Evolutionary conservation across 2,888 invertebrate genomes (phyloP), one percentile per base, ranked within the genome.

Genomic region (Eristalis tenax): DNA sequence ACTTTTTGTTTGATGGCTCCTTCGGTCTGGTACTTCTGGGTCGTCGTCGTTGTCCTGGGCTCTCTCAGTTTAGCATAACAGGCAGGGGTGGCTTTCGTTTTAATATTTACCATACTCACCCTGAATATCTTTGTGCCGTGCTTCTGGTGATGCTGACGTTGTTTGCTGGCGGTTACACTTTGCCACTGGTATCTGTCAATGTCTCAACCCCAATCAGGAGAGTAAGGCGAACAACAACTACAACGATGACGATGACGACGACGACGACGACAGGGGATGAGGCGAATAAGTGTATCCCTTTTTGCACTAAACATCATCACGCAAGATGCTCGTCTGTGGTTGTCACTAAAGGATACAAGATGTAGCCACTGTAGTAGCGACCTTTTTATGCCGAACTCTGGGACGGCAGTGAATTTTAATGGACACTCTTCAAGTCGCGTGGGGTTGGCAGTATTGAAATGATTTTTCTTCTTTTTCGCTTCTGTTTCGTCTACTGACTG

Each of bases 1-100:
- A 91, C 90, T 90, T 90, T 87, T 90, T 89, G 89, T 89, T 90
- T 89, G 89, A 89, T 89, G 89, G 81, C 82, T 80, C 83, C 83
- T 83, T 86, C 80, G 87, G 83, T 87, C 86, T 87, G 87, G 70
- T 87, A 77, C 77, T 84, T 76, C 56, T 78, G 71, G 64, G 43
- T 56, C 59, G 75, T 10, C 8, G 38, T 40, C 70, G 32, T 23
- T 77, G 23, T 68, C 59, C 59, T 26, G 26, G 59, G 4, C 59
- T 28, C 23, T 59, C 26, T 59, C 26, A 18, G 59, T 50, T 81
- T 78, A 43, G 70, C 77, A 50, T 70, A 61, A 56, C 64, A 35
- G 50, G 50, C 65, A 56, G 79, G 86, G 87, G 80, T 80, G 83
- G 74, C 18, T 50, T 50, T 50, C 50, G 50, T 83, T 86, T 80